Evolutionary conservation across 92 coral and sea anemone species (phyloP), one percentile per base, ranked within the genome.

Genomic region (Galaxea fascicularis): DNA sequence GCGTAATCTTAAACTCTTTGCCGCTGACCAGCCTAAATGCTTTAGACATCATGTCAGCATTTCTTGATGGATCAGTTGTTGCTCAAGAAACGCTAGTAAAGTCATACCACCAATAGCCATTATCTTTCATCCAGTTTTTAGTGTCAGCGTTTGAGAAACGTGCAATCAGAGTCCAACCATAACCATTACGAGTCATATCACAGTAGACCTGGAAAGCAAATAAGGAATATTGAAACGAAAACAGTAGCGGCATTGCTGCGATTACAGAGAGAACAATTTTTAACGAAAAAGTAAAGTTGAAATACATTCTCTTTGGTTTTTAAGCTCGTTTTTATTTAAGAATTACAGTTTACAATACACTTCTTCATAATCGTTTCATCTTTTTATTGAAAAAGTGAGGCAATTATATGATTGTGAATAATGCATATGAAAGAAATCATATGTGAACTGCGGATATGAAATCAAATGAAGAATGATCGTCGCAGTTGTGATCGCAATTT

Each of bases 61-160:
- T 74, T 17, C 25, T 47, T 17, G 73, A 58, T 10, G 87, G 71
- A 21, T 60, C 63, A 25, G 51, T 46, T 14, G 73, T 73, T 4
- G 10, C 63, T 16, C 91, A 83, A 27, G 20, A 16, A 45, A 79
- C 51, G 0, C 24, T 24, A 24, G 22, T 66, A 52, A 4, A 52
- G 44, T 75, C 88, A 26, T 75, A 88, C 88, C 88, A 82, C 88
- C 91, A 82, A 0, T 44, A n/a, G 17, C 91, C 88, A n/a, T 53
- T 79, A 26, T 22, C 70, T 74, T 31, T 1, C 79, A 74, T 74
- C 79, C 79, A 74, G 15, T 74, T 74, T 31, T 14, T 52, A 65
- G 25, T 39, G 46, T 79, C 86, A n/a, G 8, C 30, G 64, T 86
- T 74, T 8, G 79, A 74, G 49, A 74, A 74, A 4, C 79, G 79